Percentiles rank a stretch among this genome's conserved stretches.
These are phyloP conservation scores for Aphelenchoides fujianensis DNA, from an alignment of 1,140 invertebrate genomes.

Conservation along the genomic window DNA sequence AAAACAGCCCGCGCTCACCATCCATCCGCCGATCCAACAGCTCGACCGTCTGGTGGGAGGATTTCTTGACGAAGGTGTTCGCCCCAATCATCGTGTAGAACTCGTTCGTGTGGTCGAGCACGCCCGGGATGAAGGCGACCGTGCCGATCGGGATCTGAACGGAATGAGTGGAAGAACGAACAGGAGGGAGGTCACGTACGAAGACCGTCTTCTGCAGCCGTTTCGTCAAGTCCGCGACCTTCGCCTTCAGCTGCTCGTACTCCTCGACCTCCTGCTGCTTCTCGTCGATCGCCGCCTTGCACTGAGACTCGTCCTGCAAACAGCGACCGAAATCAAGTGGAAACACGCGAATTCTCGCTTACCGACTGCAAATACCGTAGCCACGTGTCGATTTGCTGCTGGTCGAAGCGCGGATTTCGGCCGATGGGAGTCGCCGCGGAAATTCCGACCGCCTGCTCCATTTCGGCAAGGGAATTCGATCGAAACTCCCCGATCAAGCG, in stretches of 20 bases:
- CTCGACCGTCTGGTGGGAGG: conserved; percentile 4
- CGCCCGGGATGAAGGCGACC: conserved; percentile 6
- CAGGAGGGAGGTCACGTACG: not conserved
- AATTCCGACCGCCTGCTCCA: too few relatives aligned
- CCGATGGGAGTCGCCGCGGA: too few relatives aligned
- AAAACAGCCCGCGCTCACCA: conserved; percentile 26
- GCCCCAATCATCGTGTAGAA: conserved; percentile 25
- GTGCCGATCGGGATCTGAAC: conserved; percentile 13
- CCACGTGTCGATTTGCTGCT: not conserved
- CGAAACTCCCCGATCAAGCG: too few relatives aligned
- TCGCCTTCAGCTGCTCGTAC: not conserved
- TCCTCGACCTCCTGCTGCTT: not conserved
- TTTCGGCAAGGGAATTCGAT: not conserved
- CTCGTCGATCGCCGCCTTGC: not conserved
- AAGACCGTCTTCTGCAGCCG: not conserved
- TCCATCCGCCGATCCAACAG: conserved; percentile 31
- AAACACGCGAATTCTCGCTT: not conserved
- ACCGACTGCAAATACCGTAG: not conserved
- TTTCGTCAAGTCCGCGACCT: conserved; percentile 5
- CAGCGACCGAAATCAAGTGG: too few relatives aligned
- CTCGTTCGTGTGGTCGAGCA: not conserved
- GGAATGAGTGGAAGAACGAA: not conserved
- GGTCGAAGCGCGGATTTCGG: too few relatives aligned
- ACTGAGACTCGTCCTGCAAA: not conserved
- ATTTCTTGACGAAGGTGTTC: conserved; percentile 38